phyloP scores from a whole-genome alignment of 2,797 vertebrate genomes.

The Pangasius krempfi region DNA sequence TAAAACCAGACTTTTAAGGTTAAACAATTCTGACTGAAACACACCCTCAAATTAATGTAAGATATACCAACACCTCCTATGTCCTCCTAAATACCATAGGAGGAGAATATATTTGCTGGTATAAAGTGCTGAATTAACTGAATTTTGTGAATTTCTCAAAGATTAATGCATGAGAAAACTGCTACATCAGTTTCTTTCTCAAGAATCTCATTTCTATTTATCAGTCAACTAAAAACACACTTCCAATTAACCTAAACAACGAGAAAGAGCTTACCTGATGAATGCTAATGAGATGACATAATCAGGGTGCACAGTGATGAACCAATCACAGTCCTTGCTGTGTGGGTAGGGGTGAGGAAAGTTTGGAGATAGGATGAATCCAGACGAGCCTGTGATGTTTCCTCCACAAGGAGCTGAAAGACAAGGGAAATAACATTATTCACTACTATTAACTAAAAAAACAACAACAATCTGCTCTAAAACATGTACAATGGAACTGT shows the following conservation, averaged over 20 bases:
- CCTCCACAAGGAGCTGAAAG: slow-evolving; percentile 93
- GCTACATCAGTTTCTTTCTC: slow-evolving; percentile 9
- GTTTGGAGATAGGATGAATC: slow-evolving; percentile 96
- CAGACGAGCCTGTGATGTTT: slow-evolving; percentile 94
- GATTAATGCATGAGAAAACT: slow-evolving; percentile 5
- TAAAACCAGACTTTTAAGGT: background rate
- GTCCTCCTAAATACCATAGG: slow-evolving; percentile 10
- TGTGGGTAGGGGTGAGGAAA: slow-evolving; percentile 96
- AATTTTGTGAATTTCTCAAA: background rate
- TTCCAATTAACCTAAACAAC: slow-evolving; percentile 29
- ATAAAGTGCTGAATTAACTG: slow-evolving; percentile 36
- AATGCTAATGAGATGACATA: slow-evolving; percentile 98
- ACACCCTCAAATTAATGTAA: background rate
- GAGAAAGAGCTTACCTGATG: slow-evolving; percentile 85
- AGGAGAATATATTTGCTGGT: slow-evolving; percentile 1
- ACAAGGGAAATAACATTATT: background rate
- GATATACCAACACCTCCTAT: background rate
- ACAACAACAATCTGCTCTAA: background rate
- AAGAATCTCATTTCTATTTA: background rate
- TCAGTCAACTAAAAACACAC: background rate
- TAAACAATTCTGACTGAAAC: background rate
- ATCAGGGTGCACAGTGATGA: slow-evolving; percentile 89
- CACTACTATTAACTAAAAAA: background rate
- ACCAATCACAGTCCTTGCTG: slow-evolving; percentile 98
- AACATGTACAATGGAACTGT: background rate